Percentiles rank a stretch among this genome's conserved stretches.
phyloP scores from a whole-genome alignment of 2,113 vertebrate species.

The Saguinus midas region DNA sequence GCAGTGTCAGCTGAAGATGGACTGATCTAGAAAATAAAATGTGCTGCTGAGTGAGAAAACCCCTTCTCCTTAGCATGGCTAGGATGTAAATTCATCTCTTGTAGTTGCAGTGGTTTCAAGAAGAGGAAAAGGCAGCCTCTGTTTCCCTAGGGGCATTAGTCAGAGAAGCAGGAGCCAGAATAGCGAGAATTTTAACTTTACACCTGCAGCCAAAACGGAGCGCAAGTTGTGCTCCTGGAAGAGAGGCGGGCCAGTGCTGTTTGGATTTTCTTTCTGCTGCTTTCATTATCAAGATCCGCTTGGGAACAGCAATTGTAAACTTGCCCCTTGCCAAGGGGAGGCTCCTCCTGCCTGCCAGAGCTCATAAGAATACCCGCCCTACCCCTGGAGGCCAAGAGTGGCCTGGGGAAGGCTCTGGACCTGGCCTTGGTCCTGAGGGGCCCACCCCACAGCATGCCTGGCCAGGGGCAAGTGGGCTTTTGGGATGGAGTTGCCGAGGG shows the following conservation, averaged over 20 bases:
- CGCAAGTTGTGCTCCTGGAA: neutral
- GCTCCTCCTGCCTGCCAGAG: neutral
- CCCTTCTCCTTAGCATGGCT: neutral
- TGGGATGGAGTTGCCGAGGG: neutral
- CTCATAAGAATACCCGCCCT: neutral
- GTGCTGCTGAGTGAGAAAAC: neutral
- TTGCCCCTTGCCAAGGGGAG: neutral
- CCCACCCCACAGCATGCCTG: neutral
- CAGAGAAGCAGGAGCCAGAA: neutral
- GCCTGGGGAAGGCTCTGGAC: neutral
- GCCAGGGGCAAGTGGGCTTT: neutral
- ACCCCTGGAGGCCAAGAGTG: neutral
- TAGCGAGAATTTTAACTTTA: neutral
- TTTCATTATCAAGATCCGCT: slow-evolving; percentile 15
- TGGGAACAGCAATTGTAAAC: neutral
- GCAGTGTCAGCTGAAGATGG: neutral
- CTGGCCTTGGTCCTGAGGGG: slow-evolving; percentile 15
- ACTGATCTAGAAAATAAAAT: neutral
- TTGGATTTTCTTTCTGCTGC: neutral
- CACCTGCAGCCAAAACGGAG: neutral
- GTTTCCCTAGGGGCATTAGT: neutral
- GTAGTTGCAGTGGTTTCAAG: neutral
- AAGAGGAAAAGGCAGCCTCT: neutral
- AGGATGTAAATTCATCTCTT: neutral
- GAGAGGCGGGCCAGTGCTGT: neutral